Evolutionary conservation across 2,797 vertebrate genomes (phyloP), one percentile per base, ranked within the genome.

Genomic region (Schizopygopsis malacanthus): DNA sequence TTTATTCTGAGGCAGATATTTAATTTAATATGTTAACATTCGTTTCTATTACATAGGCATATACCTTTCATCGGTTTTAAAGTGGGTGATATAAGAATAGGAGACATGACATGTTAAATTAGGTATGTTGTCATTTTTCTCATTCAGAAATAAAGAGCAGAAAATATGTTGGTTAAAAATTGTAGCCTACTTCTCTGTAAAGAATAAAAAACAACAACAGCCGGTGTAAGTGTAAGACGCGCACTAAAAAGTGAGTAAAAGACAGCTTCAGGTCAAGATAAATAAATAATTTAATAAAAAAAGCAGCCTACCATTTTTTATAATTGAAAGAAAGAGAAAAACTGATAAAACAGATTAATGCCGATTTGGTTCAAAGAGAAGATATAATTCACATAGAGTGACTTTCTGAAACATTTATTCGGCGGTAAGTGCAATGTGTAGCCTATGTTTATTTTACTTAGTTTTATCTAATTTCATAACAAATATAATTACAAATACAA

Each of bases 341-440:
- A 54, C 18, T 54, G 28, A 61, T 15, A 37, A 43, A 50, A 50
- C 2, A 65, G 1, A 39, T 3, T 22, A 11, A 33, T 37, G 33
- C 37, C n/a, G 37, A 18, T 56, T 56, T 82, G 67, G n/a, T 72
- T 33, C 16, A 61, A 59, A 59, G 22, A 72, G 20, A 82, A 63
- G n/a, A 45, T 20, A 45, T 59, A 61, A 47, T 25, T 76, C 8
- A 50, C 59, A 15, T 5, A 67, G 33, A 43, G 11, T 50, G 4
- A 10, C 45, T 56, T n/a, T 50, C 37, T 81, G 7, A 61, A 82
- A 70, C 22, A 82, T 56, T 59, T 28, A 72, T 20, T 45, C 11
- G 4, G 25, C 28, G 7, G 18, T 4, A 63, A 63, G 41, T 63
- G 18, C 13, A 67, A 10, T 61, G 3, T 18, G 6, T 13, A 25